Evolutionary conservation across 2,113 vertebrate genomes (phyloP).

Genomic region (Cyanoderma ruficeps): DNA sequence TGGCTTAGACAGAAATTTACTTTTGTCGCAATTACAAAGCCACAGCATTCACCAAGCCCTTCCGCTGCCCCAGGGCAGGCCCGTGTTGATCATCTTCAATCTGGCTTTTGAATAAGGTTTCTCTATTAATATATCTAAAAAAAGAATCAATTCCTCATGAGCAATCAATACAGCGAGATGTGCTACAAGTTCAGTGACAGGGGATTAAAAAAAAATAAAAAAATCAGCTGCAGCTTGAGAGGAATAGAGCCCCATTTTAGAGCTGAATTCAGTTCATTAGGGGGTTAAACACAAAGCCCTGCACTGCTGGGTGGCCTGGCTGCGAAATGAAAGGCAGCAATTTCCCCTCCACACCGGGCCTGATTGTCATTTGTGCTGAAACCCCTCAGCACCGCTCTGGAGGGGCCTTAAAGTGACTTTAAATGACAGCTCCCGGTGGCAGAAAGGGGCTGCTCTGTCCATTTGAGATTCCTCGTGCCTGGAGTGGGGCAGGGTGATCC

Average conservation of each 20-base stretch:
- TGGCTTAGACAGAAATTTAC: not conserved
- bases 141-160: not conserved
- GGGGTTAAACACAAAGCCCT: constrained; percentile 36
- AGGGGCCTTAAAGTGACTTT: not conserved
- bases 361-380: constrained; percentile 24
- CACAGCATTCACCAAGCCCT: not conserved
- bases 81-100: constrained; percentile 2
- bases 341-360: not conserved
- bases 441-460: not conserved
- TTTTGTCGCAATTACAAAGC: not conserved
- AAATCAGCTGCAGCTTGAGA: not conserved
- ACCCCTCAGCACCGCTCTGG: not conserved
- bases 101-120: constrained; percentile 49
- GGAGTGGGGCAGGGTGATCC: not conserved
- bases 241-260: not conserved
- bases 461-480: not conserved
- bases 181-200: constrained; percentile 2
- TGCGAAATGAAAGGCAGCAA: constrained; percentile 10
- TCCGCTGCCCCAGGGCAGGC: not conserved
- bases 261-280: constrained; percentile 29
- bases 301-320: not conserved
- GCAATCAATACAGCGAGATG: constrained; percentile 18
- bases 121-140: constrained; percentile 31
- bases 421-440: not conserved
- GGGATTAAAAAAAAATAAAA: not conserved